Evolutionary conservation across 2,113 vertebrate species (phyloP).

Genomic region (Acanthisitta chloris): DNA sequence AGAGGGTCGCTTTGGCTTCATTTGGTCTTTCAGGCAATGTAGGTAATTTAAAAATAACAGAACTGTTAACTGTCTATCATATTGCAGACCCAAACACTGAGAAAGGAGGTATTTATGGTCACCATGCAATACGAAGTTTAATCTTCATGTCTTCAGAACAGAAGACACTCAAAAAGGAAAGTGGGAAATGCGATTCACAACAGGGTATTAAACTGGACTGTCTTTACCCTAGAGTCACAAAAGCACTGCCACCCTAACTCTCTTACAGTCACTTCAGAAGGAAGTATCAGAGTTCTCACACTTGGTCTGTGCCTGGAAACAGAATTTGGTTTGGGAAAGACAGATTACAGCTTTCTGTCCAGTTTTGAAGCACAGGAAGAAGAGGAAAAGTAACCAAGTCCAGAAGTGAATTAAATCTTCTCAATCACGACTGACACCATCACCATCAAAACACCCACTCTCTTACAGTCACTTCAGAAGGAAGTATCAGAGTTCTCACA

Average conservation of each 20-base stretch:
- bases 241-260: neutral
- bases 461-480: neutral
- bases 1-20: neutral
- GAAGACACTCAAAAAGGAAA: neutral
- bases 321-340: neutral
- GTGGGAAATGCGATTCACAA: neutral
- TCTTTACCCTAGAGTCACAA: neutral
- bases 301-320: neutral
- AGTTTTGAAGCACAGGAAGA: neutral
- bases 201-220: neutral
- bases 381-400: neutral
- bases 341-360: neutral
- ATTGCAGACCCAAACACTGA: neutral
- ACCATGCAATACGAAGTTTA: neutral
- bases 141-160: neutral
- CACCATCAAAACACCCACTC: neutral
- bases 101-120: neutral
- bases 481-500: neutral
- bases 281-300: neutral
- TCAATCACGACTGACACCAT: neutral
- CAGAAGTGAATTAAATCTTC: neutral
- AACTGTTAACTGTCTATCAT: neutral
- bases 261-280: neutral
- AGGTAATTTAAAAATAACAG: neutral
- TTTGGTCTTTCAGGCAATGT: neutral